These are phyloP conservation scores for Periparus ater DNA, from an alignment of 2,797 vertebrate species.

Conservation along the genomic window DNA sequence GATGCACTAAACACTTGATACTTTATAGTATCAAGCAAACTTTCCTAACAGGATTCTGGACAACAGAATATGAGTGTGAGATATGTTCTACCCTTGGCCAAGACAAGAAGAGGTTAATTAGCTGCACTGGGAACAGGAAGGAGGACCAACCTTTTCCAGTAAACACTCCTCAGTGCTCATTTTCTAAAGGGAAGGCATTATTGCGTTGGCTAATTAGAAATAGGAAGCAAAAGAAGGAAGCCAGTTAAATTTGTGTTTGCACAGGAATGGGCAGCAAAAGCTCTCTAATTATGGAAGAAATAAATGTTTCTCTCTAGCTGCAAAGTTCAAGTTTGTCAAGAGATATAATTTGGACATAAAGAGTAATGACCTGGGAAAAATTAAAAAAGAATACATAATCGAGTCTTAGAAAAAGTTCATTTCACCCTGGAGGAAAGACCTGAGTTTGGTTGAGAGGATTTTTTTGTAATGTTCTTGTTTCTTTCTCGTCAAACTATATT, in stretches of 20 bases:
- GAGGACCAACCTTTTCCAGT: neutral
- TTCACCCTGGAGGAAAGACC: neutral
- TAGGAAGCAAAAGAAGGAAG: conserved; percentile 26
- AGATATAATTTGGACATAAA: neutral
- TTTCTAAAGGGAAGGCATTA: neutral
- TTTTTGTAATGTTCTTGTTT: neutral
- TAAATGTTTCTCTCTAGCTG: neutral
- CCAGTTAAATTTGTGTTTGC: neutral
- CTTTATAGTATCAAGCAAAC: neutral
- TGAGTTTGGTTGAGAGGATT: neutral
- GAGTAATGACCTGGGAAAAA: neutral
- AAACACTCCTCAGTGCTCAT: neutral
- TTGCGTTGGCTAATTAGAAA: neutral
- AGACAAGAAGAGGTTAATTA: neutral
- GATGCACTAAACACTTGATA: neutral
- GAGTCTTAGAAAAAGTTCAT: neutral
- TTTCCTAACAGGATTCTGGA: neutral
- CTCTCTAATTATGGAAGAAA: neutral
- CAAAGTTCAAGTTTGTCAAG: neutral
- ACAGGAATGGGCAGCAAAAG: neutral
- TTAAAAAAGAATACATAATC: neutral
- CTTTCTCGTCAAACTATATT: neutral
- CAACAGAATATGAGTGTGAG: neutral
- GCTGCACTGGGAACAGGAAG: neutral
- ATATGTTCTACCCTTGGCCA: neutral